Evolutionary conservation across 2,797 vertebrate genomes (phyloP).

Genomic region (Cirrhinus molitorella): DNA sequence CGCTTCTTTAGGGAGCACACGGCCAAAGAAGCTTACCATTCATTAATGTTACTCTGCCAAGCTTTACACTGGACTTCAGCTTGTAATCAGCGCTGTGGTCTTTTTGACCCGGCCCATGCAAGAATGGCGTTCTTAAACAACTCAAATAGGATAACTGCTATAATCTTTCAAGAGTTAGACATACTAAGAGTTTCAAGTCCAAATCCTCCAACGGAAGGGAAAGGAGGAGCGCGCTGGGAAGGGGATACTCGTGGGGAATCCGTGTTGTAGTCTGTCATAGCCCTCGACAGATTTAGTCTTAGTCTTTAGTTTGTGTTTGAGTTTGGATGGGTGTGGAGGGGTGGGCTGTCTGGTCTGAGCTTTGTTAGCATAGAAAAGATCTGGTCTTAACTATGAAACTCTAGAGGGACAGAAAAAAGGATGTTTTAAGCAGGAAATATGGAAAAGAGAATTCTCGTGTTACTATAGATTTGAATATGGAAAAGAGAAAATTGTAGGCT

Average conservation of each 20-base stretch:
- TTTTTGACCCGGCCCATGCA: conserved; percentile 89
- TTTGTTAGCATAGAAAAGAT: not conserved
- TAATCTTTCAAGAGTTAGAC: conserved; percentile 93
- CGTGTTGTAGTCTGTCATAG: not conserved
- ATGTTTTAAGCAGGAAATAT: conserved; percentile 91
- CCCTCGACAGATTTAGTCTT: conserved; percentile 4
- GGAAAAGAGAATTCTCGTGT: not conserved
- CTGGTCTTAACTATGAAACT: not conserved
- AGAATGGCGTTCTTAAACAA: conserved; percentile 97
- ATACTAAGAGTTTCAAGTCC: conserved; percentile 53
- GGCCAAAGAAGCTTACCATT: conserved; percentile 99
- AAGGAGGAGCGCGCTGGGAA: conserved; percentile 14
- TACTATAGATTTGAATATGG: not conserved
- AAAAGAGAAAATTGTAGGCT: not conserved
- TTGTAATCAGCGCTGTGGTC: conserved; percentile 92
- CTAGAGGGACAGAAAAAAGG: conserved; percentile 79
- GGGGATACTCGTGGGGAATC: conserved; percentile 33
- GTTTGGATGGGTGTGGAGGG: not conserved
- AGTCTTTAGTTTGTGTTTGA: conserved; percentile 3
- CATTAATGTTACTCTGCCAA: conserved; percentile 99
- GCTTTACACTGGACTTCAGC: conserved; percentile 93
- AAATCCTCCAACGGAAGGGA: conserved; percentile 45
- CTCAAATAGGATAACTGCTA: conserved; percentile 99
- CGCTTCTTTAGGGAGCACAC: conserved; percentile 96
- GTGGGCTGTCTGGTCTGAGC: not conserved